Percentiles rank a stretch among this genome's conserved stretches.
Conservation (phyloP, 2,888 invertebrate species). For the Heliconius aoede region DNA sequence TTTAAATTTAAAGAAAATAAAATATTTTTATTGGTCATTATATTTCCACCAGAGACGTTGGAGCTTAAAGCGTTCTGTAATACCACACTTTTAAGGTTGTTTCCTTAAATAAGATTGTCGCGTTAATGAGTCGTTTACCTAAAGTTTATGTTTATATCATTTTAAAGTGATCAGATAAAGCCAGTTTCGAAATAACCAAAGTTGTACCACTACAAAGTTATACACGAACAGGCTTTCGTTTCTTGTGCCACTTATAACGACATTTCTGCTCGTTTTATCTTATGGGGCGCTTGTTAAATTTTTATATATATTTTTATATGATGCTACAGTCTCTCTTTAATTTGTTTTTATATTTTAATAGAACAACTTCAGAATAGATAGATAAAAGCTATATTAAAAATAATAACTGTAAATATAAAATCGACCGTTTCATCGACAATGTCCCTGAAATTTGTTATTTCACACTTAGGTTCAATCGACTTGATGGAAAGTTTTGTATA, state of each 20-base stretch:
- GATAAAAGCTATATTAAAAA: too few relatives aligned
- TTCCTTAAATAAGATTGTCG: conserved; percentile 16
- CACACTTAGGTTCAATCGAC: too few relatives aligned
- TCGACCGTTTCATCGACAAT: neutral
- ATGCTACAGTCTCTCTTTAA: neutral
- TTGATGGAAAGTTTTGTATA: too few relatives aligned
- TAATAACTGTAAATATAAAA: too few relatives aligned
- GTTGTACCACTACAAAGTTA: conserved; percentile 34
- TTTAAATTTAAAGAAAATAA: conserved; percentile 16
- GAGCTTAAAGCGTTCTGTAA: conserved; percentile 8
- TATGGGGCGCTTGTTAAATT: conserved; percentile 10
- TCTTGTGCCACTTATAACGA: conserved; percentile 31
- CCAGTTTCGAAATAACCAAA: conserved; percentile 31
- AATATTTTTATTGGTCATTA: conserved; percentile 7
- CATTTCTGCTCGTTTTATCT: conserved; percentile 13
- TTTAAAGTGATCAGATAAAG: conserved; percentile 34
- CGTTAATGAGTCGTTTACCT: conserved; percentile 19
- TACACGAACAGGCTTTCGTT: conserved; percentile 36
- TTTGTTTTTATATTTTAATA: neutral
- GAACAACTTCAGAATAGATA: neutral
- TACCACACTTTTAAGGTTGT: conserved; percentile 1
- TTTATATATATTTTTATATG: conserved; percentile 7
- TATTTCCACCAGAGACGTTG: conserved; percentile 7
- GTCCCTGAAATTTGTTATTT: neutral
- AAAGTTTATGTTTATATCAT: conserved; percentile 36